phyloP scores from a whole-genome alignment of 2,888 invertebrate species.

The Leptopterna dolabrata region DNA sequence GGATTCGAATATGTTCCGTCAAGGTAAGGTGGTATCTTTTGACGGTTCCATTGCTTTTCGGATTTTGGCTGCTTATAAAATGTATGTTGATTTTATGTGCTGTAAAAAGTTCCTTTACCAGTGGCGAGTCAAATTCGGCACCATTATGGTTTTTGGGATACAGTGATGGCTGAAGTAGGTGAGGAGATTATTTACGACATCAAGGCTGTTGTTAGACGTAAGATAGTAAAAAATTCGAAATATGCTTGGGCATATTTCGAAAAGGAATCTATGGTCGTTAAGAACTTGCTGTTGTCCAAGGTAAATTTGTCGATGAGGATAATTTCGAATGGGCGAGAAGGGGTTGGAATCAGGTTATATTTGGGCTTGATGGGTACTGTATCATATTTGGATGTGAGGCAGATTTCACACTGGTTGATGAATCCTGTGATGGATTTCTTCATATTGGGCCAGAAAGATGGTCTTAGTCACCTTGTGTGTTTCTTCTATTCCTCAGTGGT shows the following conservation, averaged over 20 bases:
- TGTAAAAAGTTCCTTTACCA: conserved; percentile 40
- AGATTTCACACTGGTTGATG: conserved; percentile 59
- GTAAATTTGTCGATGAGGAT: conserved; percentile 8
- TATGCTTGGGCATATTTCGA: too few species aligned
- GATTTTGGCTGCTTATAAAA: too few species aligned
- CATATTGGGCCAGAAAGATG: conserved; percentile 37
- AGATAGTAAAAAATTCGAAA: too few species aligned
- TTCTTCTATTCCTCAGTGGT: not conserved
- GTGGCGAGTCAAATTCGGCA: too few species aligned
- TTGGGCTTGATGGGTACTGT: not conserved
- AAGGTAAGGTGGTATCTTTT: not conserved
- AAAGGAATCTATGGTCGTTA: too few species aligned
- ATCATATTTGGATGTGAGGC: conserved; percentile 29
- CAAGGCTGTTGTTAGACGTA: too few species aligned
- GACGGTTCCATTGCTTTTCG: not conserved
- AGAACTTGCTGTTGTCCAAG: not conserved
- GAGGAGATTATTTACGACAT: too few species aligned
- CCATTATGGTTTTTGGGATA: conserved; percentile 28
- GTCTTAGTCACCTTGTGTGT: not conserved
- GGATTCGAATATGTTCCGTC: not conserved
- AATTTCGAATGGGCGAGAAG: conserved; percentile 49
- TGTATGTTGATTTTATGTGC: conserved; percentile 23
- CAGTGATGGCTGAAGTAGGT: conserved; percentile 39
- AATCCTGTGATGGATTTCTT: conserved; percentile 59
- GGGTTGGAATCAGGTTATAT: conserved; percentile 19